These are phyloP conservation scores for Stenichneumon culpator DNA, from an alignment of 2,888 invertebrate species.

Conservation along the genomic window DNA sequence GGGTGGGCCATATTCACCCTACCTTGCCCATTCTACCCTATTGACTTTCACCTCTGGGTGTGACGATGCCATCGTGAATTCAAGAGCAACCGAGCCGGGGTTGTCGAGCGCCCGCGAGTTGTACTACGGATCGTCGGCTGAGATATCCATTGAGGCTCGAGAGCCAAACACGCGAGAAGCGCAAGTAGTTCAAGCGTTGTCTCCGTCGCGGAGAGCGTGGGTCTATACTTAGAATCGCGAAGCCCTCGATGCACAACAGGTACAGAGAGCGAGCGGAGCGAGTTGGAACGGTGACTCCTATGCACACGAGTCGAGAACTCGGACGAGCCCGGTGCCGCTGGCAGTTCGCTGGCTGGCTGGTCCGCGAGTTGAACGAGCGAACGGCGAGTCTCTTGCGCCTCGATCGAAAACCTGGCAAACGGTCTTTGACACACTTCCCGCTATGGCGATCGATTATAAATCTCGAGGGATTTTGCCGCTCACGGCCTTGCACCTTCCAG, in stretches of 20 bases:
- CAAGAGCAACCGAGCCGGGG: background rate
- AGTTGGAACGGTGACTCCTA: conserved; percentile 7
- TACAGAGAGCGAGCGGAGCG: background rate
- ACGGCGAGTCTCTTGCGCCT: conserved; percentile 13
- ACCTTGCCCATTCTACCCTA: background rate
- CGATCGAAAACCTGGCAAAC: conserved; percentile 42
- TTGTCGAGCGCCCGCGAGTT: background rate
- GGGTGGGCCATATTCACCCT: background rate
- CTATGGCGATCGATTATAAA: conserved; percentile 22
- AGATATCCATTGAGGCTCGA: conserved; percentile 1
- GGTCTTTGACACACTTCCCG: conserved; percentile 69
- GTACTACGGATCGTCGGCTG: background rate
- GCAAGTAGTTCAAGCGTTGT: conserved; percentile 59
- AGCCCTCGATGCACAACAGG: conserved; percentile 6
- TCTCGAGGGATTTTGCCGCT: background rate
- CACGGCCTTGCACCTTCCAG: conserved; percentile 10
- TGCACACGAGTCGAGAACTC: conserved; percentile 18
- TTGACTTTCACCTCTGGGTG: conserved; percentile 16
- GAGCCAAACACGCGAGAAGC: conserved; percentile 33
- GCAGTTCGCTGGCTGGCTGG: background rate
- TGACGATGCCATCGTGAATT: conserved; percentile 7
- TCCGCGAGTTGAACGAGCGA: background rate
- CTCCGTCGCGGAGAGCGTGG: conserved; percentile 6
- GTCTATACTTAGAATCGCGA: conserved; percentile 60
- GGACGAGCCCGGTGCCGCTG: background rate